Evolutionary conservation across 37 sponge, comb jelly and placozoan genomes (phyloP), one percentile per base, ranked within the genome.

Genomic region (Beroe ovata): DNA sequence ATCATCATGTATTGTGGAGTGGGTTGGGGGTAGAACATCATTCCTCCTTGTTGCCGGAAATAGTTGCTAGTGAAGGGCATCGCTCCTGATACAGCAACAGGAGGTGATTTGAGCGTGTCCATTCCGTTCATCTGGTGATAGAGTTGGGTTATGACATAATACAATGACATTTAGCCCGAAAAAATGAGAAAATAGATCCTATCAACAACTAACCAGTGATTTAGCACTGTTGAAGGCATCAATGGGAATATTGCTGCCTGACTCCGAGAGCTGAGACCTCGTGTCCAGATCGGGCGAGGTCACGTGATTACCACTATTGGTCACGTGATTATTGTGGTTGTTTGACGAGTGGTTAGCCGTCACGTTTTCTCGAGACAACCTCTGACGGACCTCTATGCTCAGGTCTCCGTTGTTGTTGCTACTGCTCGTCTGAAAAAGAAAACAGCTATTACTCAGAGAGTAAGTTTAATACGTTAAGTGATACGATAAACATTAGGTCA

Each of bases 21-120:
- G 36, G 69, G 84, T 4, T 42, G 84, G 19, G 8, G 63, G 84
- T 77, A 77, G 38, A 77, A 40, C 84, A 77, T 77, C 84, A 77
- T 77, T 4, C 54, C 42, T 8, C 36, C 36, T 20, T 20, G 29
- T n/a, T 33, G 35, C 28, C 84, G 84, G 84, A 36, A 77, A 20
- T 77, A 77, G 22, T 42, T 42, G 3, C 36, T 19, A n/a, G 84
- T 42, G 1, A 77, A 28, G 8, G 84, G 11, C 22, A 77, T 33
- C 11, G 54, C 47, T 0, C 84, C 21, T 0, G 84, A 42, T 8
- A 36, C 21, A 0, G 30, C 69, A 4, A 77, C 38, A 21, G 84
- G 84, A 19, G 84, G 84, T 19, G 84, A 77, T 1, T 32, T 36
- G n/a, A 77, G 38, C 28, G 42, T 14, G 41, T 77, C 84, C 42